Evolutionary conservation across 2,888 invertebrate genomes (phyloP).

Genomic region (Stramonita haemastoma): DNA sequence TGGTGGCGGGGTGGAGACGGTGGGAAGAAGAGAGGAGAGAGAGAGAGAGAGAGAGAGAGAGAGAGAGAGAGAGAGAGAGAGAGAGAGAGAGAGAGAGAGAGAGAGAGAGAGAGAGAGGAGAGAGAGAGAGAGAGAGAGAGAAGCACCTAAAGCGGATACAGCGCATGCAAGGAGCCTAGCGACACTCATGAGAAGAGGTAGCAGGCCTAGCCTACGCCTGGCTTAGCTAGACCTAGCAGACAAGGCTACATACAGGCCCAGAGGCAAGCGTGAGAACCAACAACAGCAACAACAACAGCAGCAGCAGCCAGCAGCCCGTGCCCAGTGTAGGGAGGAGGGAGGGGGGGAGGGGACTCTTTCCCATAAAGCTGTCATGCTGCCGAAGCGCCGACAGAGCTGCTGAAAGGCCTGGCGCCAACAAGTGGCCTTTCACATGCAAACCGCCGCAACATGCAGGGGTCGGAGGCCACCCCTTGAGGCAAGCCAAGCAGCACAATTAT

Average conservation of each 20-base stretch:
- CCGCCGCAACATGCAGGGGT: constrained; percentile 1
- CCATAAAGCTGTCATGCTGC: not conserved
- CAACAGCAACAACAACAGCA: not conserved
- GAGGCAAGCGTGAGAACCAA: too few relatives aligned
- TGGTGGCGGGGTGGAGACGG: not conserved
- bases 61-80: not conserved
- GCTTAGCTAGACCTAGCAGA: too few relatives aligned
- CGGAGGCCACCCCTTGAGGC: not conserved
- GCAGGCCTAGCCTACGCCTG: too few relatives aligned
- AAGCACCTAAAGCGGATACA: not conserved
- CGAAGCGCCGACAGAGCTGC: not conserved
- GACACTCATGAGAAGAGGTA: not conserved
- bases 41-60: not conserved
- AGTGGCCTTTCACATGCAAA: constrained; percentile 29
- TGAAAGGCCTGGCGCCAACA: constrained; percentile 19
- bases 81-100: not conserved
- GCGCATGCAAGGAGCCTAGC: not conserved
- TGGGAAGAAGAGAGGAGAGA: not conserved
- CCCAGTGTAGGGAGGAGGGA: not conserved
- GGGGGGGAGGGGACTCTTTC: not conserved
- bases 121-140: not conserved
- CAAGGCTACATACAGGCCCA: too few relatives aligned
- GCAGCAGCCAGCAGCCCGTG: too few relatives aligned
- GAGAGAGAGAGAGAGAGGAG: not conserved
- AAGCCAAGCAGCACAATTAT: not conserved